Evolutionary conservation across 2,888 invertebrate genomes (phyloP), one percentile per base, ranked within the genome.

Genomic region (Oligia fasciuncula): DNA sequence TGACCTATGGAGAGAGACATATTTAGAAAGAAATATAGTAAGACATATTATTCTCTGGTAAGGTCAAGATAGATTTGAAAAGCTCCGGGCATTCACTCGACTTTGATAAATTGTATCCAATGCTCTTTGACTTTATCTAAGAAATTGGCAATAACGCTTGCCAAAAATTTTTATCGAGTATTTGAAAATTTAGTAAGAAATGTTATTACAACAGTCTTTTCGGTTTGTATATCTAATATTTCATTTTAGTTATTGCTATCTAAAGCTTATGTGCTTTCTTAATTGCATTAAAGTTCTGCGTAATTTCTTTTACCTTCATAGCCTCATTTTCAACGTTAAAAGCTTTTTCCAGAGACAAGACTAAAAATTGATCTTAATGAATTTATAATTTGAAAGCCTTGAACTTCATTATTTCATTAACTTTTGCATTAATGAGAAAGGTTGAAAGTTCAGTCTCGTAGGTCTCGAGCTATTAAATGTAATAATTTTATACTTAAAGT

Each of bases 1-100:
- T 17, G 95, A 88, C 84, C 96, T 96, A 66, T 13, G 43, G 60
- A 67, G 5, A 65, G 14, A 77, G 0, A 43, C 0, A 2, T 51
- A 29, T 35, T 82, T 63, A 69, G n/a, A 76, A 40, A 70, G 0
- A 17, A 23, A 49, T 69, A 35, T n/a, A 17, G 2, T 19, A 17
- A 71, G 43, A 40, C 0, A 35, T 14, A 54, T 17, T 11, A 35
- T 46, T 54, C 0, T 35, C 6, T n/a, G 13, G 9, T 43, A 51
- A 23, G 17, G 5, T 40, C 6, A 23, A 29, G 8, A 46, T 40
- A 70, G 1, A 46, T 62, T 54, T 63, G 8, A 57, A 62, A 71
- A 67, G 3, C 49, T 70, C 35, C 17, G 40, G n/a, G 8, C 17
- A 70, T 80, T 66, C 57, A 46, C 19, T n/a, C 29, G 13, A 70